A percentile compares a stretch with the other conserved stretches of the same genome.
Conservation (phyloP, 2,888 invertebrate species). For the Heliconius erato region DNA sequence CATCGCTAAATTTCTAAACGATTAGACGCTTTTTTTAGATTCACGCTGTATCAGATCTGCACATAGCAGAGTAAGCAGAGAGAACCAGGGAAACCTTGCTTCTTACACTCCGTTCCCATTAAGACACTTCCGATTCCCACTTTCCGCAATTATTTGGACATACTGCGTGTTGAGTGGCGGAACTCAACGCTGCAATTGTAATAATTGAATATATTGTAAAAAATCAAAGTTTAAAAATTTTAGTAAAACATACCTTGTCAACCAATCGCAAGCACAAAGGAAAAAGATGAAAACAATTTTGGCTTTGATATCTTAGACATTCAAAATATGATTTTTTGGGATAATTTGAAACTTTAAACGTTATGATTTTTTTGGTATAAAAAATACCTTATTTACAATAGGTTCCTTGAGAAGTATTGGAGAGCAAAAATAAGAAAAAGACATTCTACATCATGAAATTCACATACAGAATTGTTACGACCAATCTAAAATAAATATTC, state of each 20-base stretch:
- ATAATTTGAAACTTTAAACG: too few species aligned
- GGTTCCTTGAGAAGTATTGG: too few species aligned
- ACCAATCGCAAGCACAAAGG: not conserved
- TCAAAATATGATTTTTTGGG: too few species aligned
- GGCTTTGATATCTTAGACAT: not conserved
- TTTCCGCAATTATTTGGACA: not conserved
- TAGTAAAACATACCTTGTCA: not conserved
- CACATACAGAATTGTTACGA: not conserved
- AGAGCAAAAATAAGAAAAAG: not conserved
- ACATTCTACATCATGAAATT: not conserved
- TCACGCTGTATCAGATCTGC: not conserved
- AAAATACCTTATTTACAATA: too few species aligned
- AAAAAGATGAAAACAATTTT: not conserved
- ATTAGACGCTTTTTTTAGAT: not conserved
- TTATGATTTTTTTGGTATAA: too few species aligned
- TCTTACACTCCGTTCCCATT: not conserved
- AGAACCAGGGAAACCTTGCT: not conserved
- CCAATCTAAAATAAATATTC: not conserved
- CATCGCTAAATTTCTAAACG: too few species aligned
- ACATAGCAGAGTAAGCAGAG: not conserved
- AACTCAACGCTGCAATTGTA: not conserved
- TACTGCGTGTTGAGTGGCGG: not conserved
- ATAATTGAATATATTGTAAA: not conserved
- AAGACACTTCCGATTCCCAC: not conserved
- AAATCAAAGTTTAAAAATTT: not conserved